Conservation (phyloP, 2,888 invertebrate species). For the Acheta domesticus region DNA sequence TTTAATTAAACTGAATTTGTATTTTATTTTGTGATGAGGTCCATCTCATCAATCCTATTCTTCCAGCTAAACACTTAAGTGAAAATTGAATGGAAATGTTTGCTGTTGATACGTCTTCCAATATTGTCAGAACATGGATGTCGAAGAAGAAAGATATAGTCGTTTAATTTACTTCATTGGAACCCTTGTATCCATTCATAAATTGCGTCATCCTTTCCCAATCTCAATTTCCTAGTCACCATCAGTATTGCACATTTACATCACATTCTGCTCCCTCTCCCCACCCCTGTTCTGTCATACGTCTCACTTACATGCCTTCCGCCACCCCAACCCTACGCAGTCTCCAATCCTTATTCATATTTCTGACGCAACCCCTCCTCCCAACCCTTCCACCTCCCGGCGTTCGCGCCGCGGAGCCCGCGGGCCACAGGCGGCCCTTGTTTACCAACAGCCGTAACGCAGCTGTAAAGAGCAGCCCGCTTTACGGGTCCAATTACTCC, state of each 20-base stretch:
- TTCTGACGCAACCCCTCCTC: neutral
- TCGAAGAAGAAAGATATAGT: too few relatives aligned
- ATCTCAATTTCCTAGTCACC: neutral
- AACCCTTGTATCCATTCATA: too few relatives aligned
- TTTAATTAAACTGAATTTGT: too few relatives aligned
- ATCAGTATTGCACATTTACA: neutral
- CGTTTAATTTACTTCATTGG: too few relatives aligned
- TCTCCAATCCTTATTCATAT: neutral
- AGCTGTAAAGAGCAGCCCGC: neutral
- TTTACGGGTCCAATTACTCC: neutral
- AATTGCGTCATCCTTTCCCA: neutral
- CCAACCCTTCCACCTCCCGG: neutral
- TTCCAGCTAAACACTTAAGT: too few relatives aligned
- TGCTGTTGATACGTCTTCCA: too few relatives aligned
- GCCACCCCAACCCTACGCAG: neutral
- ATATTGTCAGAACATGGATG: too few relatives aligned
- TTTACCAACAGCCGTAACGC: constrained; percentile 8
- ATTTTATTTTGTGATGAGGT: too few relatives aligned
- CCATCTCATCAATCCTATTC: too few relatives aligned
- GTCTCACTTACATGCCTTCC: neutral
- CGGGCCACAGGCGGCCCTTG: neutral
- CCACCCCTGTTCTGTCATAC: neutral
- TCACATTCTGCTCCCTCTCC: neutral
- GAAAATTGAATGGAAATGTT: too few relatives aligned
- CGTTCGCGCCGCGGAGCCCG: neutral